phyloP scores from a whole-genome alignment of 2,113 vertebrate genomes.

The Rhodinocichla rosea region DNA sequence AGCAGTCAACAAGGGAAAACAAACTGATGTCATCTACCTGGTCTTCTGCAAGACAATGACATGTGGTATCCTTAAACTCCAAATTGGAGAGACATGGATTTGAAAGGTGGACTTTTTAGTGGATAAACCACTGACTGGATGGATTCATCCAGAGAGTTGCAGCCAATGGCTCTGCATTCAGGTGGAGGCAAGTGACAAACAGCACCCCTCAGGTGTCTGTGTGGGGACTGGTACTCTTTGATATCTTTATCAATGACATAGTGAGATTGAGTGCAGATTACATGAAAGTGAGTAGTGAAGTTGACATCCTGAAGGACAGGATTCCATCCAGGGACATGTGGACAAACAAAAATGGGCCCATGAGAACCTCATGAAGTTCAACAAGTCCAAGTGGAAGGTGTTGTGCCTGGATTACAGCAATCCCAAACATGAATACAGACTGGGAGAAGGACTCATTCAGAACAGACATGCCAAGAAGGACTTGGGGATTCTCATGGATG shows the following conservation, averaged over 20 bases:
- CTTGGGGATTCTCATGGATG: not conserved
- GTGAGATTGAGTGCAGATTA: not conserved
- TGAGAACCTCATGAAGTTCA: not conserved
- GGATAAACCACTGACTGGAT: not conserved
- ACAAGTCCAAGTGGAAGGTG: not conserved
- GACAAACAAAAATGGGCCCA: not conserved
- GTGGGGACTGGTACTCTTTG: not conserved
- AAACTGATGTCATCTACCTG: not conserved
- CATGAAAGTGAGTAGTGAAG: not conserved
- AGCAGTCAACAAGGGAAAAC: not conserved
- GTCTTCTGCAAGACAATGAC: not conserved
- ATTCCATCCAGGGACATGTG: not conserved
- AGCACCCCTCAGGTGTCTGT: not conserved
- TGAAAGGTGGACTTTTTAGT: not conserved
- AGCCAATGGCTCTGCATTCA: not conserved
- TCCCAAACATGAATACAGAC: not conserved
- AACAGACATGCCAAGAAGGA: no score
- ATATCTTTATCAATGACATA: not conserved
- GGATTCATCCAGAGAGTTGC: not conserved
- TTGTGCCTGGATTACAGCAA: not conserved
- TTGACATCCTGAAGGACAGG: not conserved
- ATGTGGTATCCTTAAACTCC: not conserved
- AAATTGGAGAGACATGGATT: not conserved
- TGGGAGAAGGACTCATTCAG: no score
- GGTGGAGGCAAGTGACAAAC: no score